Conservation (phyloP, 2,113 vertebrate species). For the Pionites leucogaster region DNA sequence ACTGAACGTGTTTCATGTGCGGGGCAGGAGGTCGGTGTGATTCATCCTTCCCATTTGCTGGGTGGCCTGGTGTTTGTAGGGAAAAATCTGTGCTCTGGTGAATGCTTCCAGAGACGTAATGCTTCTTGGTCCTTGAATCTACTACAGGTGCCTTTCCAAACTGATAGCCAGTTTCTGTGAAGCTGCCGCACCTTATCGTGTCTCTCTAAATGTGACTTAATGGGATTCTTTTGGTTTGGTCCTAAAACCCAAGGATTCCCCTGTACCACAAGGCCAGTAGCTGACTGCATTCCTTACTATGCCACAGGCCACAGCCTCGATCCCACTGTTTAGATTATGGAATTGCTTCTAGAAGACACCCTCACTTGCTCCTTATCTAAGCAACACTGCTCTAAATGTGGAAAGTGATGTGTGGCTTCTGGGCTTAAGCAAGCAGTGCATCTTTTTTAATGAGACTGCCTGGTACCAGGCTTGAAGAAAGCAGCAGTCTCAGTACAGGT, state of each 20-base stretch:
- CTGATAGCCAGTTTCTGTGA: neutral
- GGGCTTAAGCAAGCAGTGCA: neutral
- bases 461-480: neutral
- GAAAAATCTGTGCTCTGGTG: neutral
- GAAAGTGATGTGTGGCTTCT: neutral
- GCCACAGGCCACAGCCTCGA: neutral
- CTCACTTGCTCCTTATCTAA: neutral
- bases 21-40: conserved; percentile 41
- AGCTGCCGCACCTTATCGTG: neutral
- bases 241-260: neutral
- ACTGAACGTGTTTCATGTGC: conserved; percentile 39
- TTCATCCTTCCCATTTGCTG: conserved; percentile 42
- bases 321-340: neutral
- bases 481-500: neutral
- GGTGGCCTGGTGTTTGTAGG: neutral
- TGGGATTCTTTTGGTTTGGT: neutral
- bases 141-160: neutral
- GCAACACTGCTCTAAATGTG: neutral
- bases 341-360: neutral
- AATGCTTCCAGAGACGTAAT: neutral
- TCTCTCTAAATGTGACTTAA: neutral
- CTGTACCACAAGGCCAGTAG: neutral
- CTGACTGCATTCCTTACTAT: neutral
- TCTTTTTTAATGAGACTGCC: neutral
- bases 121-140: neutral